Conservation (phyloP, 2,113 vertebrate species). For the Malurus cyaneus region DNA sequence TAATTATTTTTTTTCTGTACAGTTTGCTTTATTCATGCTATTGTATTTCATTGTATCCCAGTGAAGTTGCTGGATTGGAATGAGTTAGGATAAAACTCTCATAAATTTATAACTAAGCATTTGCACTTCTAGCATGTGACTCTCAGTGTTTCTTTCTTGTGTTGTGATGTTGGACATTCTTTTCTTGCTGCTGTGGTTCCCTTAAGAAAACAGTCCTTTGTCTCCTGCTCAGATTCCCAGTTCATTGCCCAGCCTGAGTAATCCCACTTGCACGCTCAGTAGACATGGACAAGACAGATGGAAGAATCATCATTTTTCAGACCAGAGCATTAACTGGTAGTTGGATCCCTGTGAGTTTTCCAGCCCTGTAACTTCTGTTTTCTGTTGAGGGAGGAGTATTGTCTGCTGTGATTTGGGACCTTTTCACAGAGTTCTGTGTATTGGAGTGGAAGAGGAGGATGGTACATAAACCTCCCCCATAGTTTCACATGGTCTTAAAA, state of each 20-base stretch:
- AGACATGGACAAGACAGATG: not conserved
- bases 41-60: not conserved
- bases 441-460: not conserved
- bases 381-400: not conserved
- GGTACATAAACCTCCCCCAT: fast-evolving
- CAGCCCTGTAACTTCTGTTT: not conserved
- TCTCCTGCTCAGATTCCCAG: not conserved
- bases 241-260: not conserved
- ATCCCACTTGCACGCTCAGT: not conserved
- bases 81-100: not conserved
- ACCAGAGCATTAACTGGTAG: not conserved
- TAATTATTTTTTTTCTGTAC: not conserved
- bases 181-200: not conserved
- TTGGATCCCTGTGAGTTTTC: not conserved
- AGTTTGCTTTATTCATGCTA: not conserved
- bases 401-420: no score
- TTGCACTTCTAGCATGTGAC: not conserved
- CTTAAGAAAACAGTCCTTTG: constrained; percentile 4
- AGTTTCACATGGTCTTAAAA: not conserved
- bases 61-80: not conserved
- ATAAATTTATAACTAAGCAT: not conserved
- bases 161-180: not conserved
- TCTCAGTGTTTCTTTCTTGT: not conserved
- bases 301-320: not conserved
- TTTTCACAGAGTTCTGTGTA: not conserved